Evolutionary conservation across 2,113 vertebrate species (phyloP), one percentile per base, ranked within the genome.

Genomic region (Pimephales promelas): DNA sequence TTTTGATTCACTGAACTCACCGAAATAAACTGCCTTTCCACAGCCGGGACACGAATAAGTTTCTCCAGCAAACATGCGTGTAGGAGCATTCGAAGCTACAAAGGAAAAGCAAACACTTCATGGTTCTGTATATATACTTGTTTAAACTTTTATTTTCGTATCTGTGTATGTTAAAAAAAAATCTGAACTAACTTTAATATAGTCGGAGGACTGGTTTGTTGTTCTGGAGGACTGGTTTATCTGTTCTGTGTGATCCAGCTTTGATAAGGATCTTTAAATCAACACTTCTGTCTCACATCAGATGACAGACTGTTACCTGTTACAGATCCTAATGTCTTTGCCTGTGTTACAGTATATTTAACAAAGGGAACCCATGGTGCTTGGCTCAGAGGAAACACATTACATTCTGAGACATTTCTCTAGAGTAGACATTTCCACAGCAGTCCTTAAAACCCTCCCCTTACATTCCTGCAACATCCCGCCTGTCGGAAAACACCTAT

Each of bases 21-120:
- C 94, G 36, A 94, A 94, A 84, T 91, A 94, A 26, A 95, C 93
- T 0, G 89, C 90, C 45, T 93, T 90, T 64, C 90, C 89, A 84
- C 94, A 95, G 79, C 93, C 91, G 0, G 93, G 94, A 61, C 93
- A 95, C 56, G 91, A 64, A 0, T 91, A 93, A 2, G 92, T 92
- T 89, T 94, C 93, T 40, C 93, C 93, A 16, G 93, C 93, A 86
- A 93, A 94, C 0, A 88, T 93, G 79, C 90, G 92, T 70, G 57
- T 61, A 56, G 88, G 79, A 10, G 70, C 59, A 18, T 85, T 84
- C 40, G 85, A 24, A 20, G 34, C 89, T 90, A 56, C 9, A 61
- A 24, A 84, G 24, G 62, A 26, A 54, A 83, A 54, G 74, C 43
- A 73, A 59, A 45, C 40, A 0, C 16, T 28, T 54, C 49, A 56